Base-by-base conservation (phyloP, 1,140 invertebrate species). In the Nixonia krombeini region DNA sequence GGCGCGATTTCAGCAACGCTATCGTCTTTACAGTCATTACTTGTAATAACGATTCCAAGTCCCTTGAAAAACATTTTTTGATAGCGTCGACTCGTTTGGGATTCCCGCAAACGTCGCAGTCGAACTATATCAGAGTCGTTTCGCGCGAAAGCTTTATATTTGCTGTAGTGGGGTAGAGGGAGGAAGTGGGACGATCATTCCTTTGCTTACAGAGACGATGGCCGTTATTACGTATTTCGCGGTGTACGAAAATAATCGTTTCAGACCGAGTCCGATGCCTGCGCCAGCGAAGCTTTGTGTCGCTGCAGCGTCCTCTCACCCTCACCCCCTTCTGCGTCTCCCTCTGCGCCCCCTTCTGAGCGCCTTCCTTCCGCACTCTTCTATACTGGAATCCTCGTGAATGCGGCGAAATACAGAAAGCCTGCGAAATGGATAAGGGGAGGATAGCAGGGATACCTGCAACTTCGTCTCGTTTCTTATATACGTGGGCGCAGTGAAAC, bases 201-300 rank as follows among this genome's bases (percentile, higher is more conserved):
- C 26, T 18, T 10, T 56, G 40, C 40, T 46, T 64, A 52, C 58
- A 42, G 13, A 62, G 42, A 40, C 57, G 47, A 62, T 62, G 49
- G 42, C 40, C 64, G 46, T 64, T 72, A 72, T 72, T 65, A 68
- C 56, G 49, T 53, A 58, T 68, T 68, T 64, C 47, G 59, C 37
- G 38, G 44, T 45, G 42, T 50, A 56, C 65, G 41, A 68, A 68
- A 72, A 68, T 72, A 72, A 72, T 64, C 63, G 52, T 49, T 59
- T 57, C 47, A 53, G 56, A n/a, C 52, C 44, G 55, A 58, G 52
- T 58, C 58, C 52, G 41, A 58, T 38, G 38, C 31, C 52, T 62
- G 49, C 50, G 51, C 47, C 50, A 62, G 42, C 61, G 40, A 62
- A 69, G 69, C 29, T 69, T 72, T 58, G n/a, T n/a, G n/a, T 29